Percentiles rank a stretch among this genome's conserved stretches.
These are phyloP conservation scores for Elephantulus edwardii DNA, from an alignment of 2,113 vertebrate genomes.

Conservation along the genomic window DNA sequence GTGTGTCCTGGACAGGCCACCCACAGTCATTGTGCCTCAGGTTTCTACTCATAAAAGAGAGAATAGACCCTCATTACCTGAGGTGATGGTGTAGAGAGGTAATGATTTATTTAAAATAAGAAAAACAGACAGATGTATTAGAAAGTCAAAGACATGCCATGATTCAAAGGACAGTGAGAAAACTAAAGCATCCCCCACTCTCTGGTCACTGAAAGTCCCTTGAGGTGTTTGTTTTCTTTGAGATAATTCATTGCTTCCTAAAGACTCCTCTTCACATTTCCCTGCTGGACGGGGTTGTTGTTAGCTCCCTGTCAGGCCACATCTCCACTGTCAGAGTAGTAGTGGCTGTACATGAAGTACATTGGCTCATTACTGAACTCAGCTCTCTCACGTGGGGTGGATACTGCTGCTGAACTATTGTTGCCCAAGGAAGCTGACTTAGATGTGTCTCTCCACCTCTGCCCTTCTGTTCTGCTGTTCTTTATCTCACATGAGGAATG, in stretches of 20 bases:
- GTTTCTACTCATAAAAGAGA: background rate
- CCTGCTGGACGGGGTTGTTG: background rate
- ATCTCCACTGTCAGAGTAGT: background rate
- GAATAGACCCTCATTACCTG: background rate
- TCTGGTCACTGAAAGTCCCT: background rate
- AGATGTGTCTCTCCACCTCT: background rate
- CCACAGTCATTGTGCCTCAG: background rate
- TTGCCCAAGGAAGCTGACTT: background rate
- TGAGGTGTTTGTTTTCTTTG: background rate
- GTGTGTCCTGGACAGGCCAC: background rate
- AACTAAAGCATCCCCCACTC: background rate
- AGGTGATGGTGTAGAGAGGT: background rate
- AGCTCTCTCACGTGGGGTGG: background rate
- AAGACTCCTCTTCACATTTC: background rate
- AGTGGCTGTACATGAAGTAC: background rate
- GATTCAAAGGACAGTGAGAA: background rate
- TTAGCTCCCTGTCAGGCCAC: background rate
- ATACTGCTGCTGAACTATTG: too few relatives aligned
- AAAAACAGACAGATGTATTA: background rate
- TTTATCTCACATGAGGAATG: too few relatives aligned
- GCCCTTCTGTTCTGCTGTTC: background rate
- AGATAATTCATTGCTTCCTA: background rate
- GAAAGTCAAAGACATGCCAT: background rate
- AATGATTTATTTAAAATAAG: background rate
- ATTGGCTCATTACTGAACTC: background rate